Percentiles rank a stretch among this genome's conserved stretches.
Conservation (phyloP, 2,113 vertebrate genomes). For the Zosterops borbonicus region DNA sequence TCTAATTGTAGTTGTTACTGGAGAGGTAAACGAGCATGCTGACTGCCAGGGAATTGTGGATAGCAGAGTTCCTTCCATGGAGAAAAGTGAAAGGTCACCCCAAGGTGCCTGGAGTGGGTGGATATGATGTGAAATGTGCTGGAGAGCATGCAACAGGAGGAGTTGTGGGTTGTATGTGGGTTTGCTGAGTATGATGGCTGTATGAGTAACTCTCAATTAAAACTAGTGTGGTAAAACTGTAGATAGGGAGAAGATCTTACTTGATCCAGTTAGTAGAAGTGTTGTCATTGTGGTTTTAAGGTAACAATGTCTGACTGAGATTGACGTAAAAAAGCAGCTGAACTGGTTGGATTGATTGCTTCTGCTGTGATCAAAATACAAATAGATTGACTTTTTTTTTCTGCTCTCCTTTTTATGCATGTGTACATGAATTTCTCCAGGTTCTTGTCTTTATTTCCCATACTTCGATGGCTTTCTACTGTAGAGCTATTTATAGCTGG, state of each 20-base stretch:
- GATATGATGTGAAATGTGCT: background rate
- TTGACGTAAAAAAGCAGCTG: background rate
- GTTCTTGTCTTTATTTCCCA: background rate
- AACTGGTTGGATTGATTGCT: background rate
- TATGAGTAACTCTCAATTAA: constrained; percentile 15
- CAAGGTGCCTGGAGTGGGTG: background rate
- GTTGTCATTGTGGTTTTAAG: background rate
- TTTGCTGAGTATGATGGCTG: background rate
- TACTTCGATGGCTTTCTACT: background rate
- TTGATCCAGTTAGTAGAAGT: background rate
- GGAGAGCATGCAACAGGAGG: background rate
- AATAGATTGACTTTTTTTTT: background rate
- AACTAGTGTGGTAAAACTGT: background rate
- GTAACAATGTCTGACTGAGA: background rate
- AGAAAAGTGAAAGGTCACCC: background rate
- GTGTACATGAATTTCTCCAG: background rate
- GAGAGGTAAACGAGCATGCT: background rate
- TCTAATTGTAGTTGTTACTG: background rate
- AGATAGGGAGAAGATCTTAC: background rate
- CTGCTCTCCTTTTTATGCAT: background rate
- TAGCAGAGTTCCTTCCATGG: accelerated
- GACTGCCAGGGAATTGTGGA: background rate
- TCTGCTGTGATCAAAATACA: background rate
- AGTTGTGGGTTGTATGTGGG: constrained; percentile 1
- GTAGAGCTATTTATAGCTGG: background rate